Evolutionary conservation across 2,113 vertebrate species (phyloP).

Genomic region (Sigmodon hispidus): DNA sequence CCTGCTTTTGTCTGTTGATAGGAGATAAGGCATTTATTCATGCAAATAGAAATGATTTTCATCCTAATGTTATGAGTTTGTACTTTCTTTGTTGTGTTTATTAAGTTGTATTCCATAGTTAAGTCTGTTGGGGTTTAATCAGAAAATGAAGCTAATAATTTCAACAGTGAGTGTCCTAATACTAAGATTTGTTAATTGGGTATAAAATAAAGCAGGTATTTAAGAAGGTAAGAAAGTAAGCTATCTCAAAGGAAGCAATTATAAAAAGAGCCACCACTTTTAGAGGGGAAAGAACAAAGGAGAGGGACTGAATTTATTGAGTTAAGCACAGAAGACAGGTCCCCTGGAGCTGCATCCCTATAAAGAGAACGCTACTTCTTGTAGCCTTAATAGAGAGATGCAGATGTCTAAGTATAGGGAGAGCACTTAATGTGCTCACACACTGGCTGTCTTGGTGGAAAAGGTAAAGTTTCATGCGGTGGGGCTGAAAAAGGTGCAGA

Average conservation of each 20-base stretch:
- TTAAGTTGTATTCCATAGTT: not conserved
- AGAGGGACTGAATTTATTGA: not conserved
- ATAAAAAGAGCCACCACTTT: not conserved
- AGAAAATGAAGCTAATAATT: slow-evolving; percentile 18
- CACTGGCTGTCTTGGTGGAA: not conserved
- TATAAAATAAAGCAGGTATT: not conserved
- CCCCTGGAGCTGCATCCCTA: not conserved
- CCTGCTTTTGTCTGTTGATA: not conserved
- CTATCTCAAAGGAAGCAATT: not conserved
- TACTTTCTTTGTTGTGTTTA: not conserved
- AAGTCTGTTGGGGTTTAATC: not conserved
- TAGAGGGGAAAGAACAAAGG: not conserved
- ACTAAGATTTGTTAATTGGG: not conserved
- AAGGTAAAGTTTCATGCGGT: not conserved
- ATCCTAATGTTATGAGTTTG: slow-evolving; percentile 25
- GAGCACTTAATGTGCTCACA: not conserved
- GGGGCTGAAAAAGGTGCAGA: not conserved
- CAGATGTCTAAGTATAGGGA: not conserved
- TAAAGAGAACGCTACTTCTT: not conserved
- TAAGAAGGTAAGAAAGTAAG: not conserved
- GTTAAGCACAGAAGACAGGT: not conserved
- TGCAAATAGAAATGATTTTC: slow-evolving; percentile 37
- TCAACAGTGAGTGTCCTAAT: not conserved
- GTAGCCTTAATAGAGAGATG: not conserved
- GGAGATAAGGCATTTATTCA: not conserved